Evolutionary conservation across 2,888 invertebrate species (phyloP).

Genomic region (Drosophila bunnanda): DNA sequence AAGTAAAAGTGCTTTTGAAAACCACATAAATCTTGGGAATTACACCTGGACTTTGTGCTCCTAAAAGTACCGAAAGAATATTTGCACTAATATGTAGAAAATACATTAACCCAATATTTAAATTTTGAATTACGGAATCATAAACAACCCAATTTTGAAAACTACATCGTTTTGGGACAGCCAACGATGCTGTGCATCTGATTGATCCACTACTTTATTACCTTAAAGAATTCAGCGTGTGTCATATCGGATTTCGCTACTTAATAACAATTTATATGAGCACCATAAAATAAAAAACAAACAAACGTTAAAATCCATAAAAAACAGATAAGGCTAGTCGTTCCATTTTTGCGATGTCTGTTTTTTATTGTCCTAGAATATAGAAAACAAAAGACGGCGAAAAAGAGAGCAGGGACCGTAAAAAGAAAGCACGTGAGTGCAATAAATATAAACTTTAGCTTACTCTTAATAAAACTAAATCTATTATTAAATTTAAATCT

Average conservation of each 20-base stretch:
- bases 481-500: background rate
- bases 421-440: conserved; percentile 12
- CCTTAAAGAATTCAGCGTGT: conserved; percentile 3
- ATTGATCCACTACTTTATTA: conserved; percentile 24
- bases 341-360: conserved; percentile 16
- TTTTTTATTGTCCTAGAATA: conserved; percentile 20
- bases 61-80: background rate
- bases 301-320: conserved; percentile 18
- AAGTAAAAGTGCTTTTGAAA: conserved; percentile 22
- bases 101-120: conserved; percentile 20
- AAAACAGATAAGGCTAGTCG: conserved; percentile 6
- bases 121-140: conserved; percentile 1
- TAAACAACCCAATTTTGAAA: background rate
- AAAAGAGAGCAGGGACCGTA: conserved; percentile 1
- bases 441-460: background rate
- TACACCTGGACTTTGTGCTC: background rate
- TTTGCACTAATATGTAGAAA: conserved; percentile 1
- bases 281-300: conserved; percentile 13
- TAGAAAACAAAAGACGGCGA: conserved; percentile 19
- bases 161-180: background rate
- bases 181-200: conserved; percentile 11
- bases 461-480: background rate
- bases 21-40: background rate
- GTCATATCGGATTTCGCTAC: conserved; percentile 23
- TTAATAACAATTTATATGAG: conserved; percentile 34